Evolutionary conservation across 2,888 invertebrate genomes (phyloP), one percentile per base, ranked within the genome.

Genomic region (Dolichomitus sp.): DNA sequence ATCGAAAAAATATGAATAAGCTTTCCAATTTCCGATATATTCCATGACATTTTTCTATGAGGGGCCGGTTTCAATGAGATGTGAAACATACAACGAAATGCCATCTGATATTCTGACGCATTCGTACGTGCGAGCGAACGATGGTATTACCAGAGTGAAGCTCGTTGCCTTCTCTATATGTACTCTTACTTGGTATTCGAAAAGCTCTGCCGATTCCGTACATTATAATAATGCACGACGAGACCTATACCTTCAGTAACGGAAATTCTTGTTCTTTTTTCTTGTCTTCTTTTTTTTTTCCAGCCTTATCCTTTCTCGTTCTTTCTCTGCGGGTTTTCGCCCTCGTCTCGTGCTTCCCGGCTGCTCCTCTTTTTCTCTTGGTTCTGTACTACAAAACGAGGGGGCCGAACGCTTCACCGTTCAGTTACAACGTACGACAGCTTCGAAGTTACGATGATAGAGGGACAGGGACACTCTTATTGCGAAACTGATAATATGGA

Each of bases 21-120:
- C 92, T 92, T 93, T 93, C 92, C 92, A 93, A 93, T 93, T 93
- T 93, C 92, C 92, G 93, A 91, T 92, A 91, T 91, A 91, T 91
- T 91, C 89, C 91, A 89, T 92, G 92, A 93, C 92, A 92, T 92
- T 92, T 92, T 92, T 92, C 92, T 90, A 91, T 90, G 89, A 91
- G 91, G 91, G 90, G 73, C 57, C 88, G 91, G 88, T 89, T 92
- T 91, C 91, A 92, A 91, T 92, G 91, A 91, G 90, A 91, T 89
- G 90, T 90, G 91, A 90, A 89, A 89, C 91, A 91, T 91, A 91
- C 92, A 91, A 86, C 89, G 90, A 90, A 92, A 92, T 90, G 91
- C 91, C 92, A 92, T 92, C 91, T 89, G 92, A 92, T 92, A 91
- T 88, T 88, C 87, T 87, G 88, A 88, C 88, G 88, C 88, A 87